Base-by-base conservation (phyloP, 2,888 invertebrate species). In the Sthenelais limicola region DNA sequence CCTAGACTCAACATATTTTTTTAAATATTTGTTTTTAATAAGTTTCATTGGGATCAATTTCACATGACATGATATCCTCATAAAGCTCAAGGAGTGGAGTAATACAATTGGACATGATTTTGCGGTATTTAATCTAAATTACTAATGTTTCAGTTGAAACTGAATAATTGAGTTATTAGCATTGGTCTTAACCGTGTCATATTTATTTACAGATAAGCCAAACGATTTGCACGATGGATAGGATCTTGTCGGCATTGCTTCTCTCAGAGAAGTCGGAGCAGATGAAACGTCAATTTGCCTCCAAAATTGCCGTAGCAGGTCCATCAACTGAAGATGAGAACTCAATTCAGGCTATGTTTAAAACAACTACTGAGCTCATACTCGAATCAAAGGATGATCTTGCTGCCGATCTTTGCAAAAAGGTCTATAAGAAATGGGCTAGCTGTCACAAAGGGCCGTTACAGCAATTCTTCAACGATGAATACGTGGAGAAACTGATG, bases 161-260 rank as follows among this genome's bases (percentile, higher is more conserved):
- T n/a, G n/a, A n/a, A n/a, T n/a, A n/a, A n/a, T n/a, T n/a, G n/a
- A n/a, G n/a, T n/a, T n/a, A n/a, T n/a, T n/a, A n/a, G n/a, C n/a
- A n/a, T n/a, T n/a, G n/a, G n/a, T n/a, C n/a, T n/a, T n/a, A n/a
- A n/a, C n/a, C n/a, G n/a, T n/a, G n/a, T n/a, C n/a, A n/a, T n/a
- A n/a, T n/a, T n/a, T n/a, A n/a, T n/a, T n/a, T n/a, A n/a, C n/a
- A n/a, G n/a, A n/a, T n/a, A n/a, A n/a, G n/a, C n/a, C n/a, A n/a
- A n/a, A n/a, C n/a, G n/a, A n/a, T n/a, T n/a, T n/a, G n/a, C 51
- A 62, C n/a, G 30, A 71, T 71, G 71, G 71, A 71, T 62, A 33
- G 43, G 15, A 71, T 71, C 15, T 33, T 71, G 1, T 33, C 26
- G 24, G 56, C 56, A 15, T 21, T 71, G 28, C 48, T 62, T 3